Conservation (phyloP, 2,113 vertebrate genomes). For the Mormyrus lacerda region DNA sequence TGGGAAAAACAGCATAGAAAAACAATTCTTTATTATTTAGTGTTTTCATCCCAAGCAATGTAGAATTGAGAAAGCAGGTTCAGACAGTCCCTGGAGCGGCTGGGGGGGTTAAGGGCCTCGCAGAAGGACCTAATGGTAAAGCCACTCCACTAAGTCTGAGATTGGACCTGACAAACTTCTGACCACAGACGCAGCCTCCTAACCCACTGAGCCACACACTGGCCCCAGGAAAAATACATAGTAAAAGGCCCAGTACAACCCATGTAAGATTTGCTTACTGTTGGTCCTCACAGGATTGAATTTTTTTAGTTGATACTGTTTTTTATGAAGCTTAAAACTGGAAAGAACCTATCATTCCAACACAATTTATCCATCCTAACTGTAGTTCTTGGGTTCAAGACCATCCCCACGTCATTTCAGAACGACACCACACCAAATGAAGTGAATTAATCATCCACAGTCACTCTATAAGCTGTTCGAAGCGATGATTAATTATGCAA, state of each 20-base stretch:
- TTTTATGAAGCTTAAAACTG: background rate
- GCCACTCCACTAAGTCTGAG: background rate
- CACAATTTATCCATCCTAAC: background rate
- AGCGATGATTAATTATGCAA: conserved; percentile 35
- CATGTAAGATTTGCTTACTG: background rate
- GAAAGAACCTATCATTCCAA: background rate
- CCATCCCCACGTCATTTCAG: background rate
- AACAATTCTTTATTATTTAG: background rate
- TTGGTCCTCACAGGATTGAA: background rate
- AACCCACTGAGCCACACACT: background rate
- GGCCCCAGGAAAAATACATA: background rate
- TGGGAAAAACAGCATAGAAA: background rate
- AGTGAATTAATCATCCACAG: conserved; percentile 36
- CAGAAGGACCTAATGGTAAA: background rate
- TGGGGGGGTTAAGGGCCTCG: background rate
- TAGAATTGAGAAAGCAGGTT: background rate
- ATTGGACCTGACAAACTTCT: background rate
- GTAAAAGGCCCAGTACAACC: background rate
- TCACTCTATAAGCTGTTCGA: conserved; percentile 32
- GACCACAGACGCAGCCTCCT: background rate
- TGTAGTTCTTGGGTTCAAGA: background rate
- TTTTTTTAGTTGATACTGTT: background rate
- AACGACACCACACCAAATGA: conserved; percentile 20
- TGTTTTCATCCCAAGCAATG: background rate
- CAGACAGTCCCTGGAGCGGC: background rate